Evolutionary conservation across 2,113 vertebrate genomes (phyloP).

Genomic region (Triplophysa tibetana): DNA sequence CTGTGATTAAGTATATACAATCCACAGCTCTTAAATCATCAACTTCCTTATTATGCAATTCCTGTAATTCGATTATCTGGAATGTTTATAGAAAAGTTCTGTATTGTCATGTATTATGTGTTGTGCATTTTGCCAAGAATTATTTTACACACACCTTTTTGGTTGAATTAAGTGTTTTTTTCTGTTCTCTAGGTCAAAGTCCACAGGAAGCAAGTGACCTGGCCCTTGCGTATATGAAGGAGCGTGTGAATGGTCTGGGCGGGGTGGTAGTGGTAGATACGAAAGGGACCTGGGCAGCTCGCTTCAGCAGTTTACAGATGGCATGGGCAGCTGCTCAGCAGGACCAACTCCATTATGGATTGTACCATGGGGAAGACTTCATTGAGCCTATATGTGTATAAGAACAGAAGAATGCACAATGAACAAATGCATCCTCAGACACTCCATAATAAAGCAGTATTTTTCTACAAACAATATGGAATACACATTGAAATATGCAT

Average conservation of each 20-base stretch:
- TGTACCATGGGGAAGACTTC: conserved; percentile 70
- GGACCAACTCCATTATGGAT: conserved; percentile 76
- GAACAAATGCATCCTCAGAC: conserved; percentile 9
- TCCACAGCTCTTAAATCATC: not conserved
- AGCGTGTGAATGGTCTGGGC: conserved; percentile 77
- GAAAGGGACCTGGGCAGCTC: conserved; percentile 82
- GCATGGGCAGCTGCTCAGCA: conserved; percentile 84
- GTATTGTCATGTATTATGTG: not conserved
- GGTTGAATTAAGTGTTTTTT: not conserved
- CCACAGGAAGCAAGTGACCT: conserved; percentile 78
- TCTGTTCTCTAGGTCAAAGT: conserved; percentile 77
- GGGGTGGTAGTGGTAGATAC: conserved; percentile 83
- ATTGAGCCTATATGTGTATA: conserved; percentile 44
- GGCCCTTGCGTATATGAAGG: conserved; percentile 82
- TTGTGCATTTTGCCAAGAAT: not conserved
- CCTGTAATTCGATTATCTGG: not conserved
- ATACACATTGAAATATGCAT: not conserved
- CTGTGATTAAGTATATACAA: not conserved
- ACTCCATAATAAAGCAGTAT: not conserved
- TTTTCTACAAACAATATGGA: not conserved
- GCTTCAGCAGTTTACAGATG: conserved; percentile 84
- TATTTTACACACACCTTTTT: not conserved
- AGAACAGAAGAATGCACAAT: conserved; percentile 41
- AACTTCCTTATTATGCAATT: not conserved
- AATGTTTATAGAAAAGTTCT: not conserved